Evolutionary conservation across 1,140 invertebrate species (phyloP).

Genomic region (Pseudomyrmex concolor): DNA sequence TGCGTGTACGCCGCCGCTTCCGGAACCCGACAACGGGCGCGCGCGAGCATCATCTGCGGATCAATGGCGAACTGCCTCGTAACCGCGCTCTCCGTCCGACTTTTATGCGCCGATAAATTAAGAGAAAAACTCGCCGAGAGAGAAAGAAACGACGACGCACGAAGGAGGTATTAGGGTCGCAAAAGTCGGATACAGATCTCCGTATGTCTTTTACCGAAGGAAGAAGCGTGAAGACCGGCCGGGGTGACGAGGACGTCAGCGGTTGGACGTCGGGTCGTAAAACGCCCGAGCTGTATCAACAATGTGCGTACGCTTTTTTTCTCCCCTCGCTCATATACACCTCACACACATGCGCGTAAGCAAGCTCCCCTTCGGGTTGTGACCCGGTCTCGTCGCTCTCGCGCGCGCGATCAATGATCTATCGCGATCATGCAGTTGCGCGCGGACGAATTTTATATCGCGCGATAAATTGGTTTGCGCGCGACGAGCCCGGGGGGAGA

Average conservation of each 20-base stretch:
- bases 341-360: neutral
- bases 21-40: conserved; percentile 7
- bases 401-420: conserved; percentile 52
- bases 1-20: conserved; percentile 16
- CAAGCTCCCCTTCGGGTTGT: neutral
- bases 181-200: conserved; percentile 48
- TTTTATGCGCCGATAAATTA: conserved; percentile 71
- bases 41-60: conserved; percentile 33
- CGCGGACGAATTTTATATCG: conserved; percentile 56
- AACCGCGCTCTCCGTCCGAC: conserved; percentile 43
- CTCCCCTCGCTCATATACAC: neutral
- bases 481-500: neutral
- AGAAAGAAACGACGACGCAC: conserved; percentile 22
- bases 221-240: conserved; percentile 43
- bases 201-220: conserved; percentile 51
- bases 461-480: conserved; percentile 57
- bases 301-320: conserved; percentile 21
- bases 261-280: conserved; percentile 56
- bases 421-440: conserved; percentile 48
- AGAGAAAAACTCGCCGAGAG: conserved; percentile 20
- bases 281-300: conserved; percentile 54
- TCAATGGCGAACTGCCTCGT: conserved; percentile 46
- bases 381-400: too few relatives aligned
- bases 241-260: conserved; percentile 33
- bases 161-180: conserved; percentile 23